A percentile compares a stretch with the other conserved stretches of the same genome.
Conservation (phyloP, 2,113 vertebrate genomes). For the Tetraodon nigroviridis region DNA sequence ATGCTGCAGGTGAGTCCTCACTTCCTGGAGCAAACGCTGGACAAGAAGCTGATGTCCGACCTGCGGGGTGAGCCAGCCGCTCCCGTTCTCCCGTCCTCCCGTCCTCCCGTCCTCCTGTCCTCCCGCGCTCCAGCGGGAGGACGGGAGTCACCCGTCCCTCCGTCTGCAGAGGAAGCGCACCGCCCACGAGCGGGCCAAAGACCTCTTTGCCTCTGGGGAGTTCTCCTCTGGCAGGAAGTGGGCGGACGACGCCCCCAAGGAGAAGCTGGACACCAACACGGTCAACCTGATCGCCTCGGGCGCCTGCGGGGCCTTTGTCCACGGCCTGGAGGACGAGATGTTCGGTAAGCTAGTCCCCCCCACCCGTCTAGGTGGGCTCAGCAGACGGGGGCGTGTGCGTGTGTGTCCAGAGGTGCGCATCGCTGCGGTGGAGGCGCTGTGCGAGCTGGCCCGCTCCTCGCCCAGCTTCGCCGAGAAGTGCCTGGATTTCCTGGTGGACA, state of each 20-base stretch:
- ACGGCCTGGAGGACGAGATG: conserved; percentile 98
- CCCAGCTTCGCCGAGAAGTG: conserved; percentile 92
- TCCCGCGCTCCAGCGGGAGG: no score
- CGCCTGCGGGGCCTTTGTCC: conserved; percentile 95
- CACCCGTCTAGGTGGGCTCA: no score
- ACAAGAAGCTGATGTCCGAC: conserved; percentile 99
- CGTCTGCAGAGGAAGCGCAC: conserved; percentile 86
- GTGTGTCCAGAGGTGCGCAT: conserved; percentile 86
- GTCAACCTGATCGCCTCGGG: conserved; percentile 95
- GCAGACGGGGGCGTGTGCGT: no score
- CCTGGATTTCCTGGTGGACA: conserved; percentile 96
- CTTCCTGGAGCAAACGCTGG: conserved; percentile 95
- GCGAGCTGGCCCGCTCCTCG: conserved; percentile 88
- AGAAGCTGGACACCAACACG: conserved; percentile 87
- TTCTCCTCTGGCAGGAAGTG: conserved; percentile 96
- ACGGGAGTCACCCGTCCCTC: no score
- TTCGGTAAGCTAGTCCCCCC: no score
- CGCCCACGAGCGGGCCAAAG: conserved; percentile 92
- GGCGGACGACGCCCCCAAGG: conserved; percentile 95
- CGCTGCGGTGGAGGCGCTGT: conserved; percentile 90
- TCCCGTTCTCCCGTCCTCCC: no score
- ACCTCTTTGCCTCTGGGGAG: conserved; percentile 93
- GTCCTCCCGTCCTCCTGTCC: no score
- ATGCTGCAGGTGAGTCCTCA: conserved; percentile 97
- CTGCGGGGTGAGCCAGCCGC: conserved; percentile 89